A percentile compares a stretch with the other conserved stretches of the same genome.
Evolutionary conservation across 2,113 vertebrate species (phyloP).

Genomic region (Vireo altiloquus): DNA sequence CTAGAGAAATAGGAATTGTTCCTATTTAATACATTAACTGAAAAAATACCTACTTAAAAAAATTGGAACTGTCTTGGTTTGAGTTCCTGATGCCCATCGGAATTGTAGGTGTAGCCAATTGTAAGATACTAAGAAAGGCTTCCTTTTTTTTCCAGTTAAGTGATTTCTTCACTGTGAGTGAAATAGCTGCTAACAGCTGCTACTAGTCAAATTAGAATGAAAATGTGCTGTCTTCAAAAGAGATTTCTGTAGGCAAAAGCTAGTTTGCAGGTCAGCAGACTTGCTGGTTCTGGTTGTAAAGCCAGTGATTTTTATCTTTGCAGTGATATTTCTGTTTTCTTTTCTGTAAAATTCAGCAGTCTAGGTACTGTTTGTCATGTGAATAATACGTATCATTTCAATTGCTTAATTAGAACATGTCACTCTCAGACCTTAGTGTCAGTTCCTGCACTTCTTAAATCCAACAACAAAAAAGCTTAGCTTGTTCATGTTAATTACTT

Average conservation of each 20-base stretch:
- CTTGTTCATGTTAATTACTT: not conserved
- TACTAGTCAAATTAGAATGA: not conserved
- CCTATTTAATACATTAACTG: not conserved
- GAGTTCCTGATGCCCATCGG: not conserved
- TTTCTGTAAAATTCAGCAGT: not conserved
- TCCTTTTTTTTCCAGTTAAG: not conserved
- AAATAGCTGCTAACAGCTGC: not conserved
- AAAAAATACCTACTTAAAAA: not conserved
- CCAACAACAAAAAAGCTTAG: not conserved
- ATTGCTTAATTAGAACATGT: not conserved
- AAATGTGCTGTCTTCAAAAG: not conserved
- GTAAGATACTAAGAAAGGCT: not conserved
- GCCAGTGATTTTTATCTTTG: not conserved
- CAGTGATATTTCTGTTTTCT: not conserved
- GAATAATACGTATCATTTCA: not conserved
- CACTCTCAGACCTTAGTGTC: not conserved
- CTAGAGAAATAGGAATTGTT: not conserved
- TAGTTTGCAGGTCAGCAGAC: not conserved
- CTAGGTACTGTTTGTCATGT: not conserved
- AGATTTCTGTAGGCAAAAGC: not conserved
- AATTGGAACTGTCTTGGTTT: not conserved
- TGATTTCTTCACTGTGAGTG: not conserved
- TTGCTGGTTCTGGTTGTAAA: not conserved
- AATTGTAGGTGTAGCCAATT: not conserved
- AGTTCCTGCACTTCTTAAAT: not conserved